phyloP scores from a whole-genome alignment of 1,140 invertebrate species.

The Rhopalosiphum padi region DNA sequence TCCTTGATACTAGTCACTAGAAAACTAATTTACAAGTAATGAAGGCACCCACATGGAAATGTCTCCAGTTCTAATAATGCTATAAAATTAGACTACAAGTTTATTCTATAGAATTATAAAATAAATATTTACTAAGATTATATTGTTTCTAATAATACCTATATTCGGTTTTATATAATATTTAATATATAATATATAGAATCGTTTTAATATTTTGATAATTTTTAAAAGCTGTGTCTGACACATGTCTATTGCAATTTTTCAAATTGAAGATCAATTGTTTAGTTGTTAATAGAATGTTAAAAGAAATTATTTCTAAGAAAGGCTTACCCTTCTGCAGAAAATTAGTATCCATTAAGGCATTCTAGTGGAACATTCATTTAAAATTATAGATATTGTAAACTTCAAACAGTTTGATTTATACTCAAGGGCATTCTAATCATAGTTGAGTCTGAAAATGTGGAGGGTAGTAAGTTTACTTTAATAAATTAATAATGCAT shows the following conservation, averaged over 20 bases:
- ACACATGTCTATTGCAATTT: not conserved
- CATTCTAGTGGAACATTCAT: not conserved
- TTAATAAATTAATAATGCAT: not conserved
- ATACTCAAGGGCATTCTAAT: not conserved
- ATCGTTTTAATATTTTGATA: not conserved
- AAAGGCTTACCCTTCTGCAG: too few species aligned
- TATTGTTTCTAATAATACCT: not conserved
- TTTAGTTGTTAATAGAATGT: not conserved
- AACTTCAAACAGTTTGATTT: not conserved
- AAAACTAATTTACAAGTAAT: too few species aligned
- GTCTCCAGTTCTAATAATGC: not conserved
- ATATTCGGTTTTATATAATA: not conserved
- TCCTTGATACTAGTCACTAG: too few species aligned
- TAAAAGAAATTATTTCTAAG: too few species aligned
- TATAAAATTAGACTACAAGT: too few species aligned
- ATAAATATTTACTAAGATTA: not conserved
- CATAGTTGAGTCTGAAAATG: not conserved
- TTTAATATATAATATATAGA: not conserved
- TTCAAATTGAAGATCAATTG: not conserved
- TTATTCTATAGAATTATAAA: not conserved
- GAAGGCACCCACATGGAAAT: not conserved
- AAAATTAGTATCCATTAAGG: not conserved
- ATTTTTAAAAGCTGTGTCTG: not conserved
- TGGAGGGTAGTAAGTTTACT: not conserved
- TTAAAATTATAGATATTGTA: not conserved